Evolutionary conservation across 2,888 invertebrate species (phyloP).

Genomic region (Macrosiphum euphorbiae): DNA sequence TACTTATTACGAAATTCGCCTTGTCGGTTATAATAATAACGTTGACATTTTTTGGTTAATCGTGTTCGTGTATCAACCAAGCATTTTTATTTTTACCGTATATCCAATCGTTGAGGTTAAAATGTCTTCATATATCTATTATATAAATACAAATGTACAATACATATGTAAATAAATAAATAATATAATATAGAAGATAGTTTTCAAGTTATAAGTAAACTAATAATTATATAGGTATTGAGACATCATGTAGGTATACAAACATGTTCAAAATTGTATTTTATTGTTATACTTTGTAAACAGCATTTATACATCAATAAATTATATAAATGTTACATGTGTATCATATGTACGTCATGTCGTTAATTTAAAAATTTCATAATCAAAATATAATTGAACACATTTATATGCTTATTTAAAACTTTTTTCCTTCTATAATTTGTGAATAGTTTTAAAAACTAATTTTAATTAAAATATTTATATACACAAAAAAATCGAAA

Average conservation of each 20-base stretch:
- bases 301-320: background rate
- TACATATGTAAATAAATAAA: background rate
- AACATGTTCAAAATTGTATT: background rate
- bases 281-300: background rate
- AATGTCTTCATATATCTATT: background rate
- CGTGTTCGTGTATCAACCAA: background rate
- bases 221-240: background rate
- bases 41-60: background rate
- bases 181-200: background rate
- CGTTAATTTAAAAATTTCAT: background rate
- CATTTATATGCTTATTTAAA: background rate
- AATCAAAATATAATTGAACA: background rate
- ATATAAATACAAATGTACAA: background rate
- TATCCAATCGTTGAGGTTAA: background rate
- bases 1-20: background rate
- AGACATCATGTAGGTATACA: background rate
- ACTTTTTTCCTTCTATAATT: background rate
- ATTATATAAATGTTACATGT: background rate
- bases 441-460: background rate
- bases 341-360: background rate
- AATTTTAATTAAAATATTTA: background rate
- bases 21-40: background rate
- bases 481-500: background rate
- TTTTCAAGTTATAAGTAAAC: background rate
- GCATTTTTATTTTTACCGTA: background rate